These are phyloP conservation scores for Gobio gobio DNA, from an alignment of 2,113 vertebrate species.

Conservation along the genomic window DNA sequence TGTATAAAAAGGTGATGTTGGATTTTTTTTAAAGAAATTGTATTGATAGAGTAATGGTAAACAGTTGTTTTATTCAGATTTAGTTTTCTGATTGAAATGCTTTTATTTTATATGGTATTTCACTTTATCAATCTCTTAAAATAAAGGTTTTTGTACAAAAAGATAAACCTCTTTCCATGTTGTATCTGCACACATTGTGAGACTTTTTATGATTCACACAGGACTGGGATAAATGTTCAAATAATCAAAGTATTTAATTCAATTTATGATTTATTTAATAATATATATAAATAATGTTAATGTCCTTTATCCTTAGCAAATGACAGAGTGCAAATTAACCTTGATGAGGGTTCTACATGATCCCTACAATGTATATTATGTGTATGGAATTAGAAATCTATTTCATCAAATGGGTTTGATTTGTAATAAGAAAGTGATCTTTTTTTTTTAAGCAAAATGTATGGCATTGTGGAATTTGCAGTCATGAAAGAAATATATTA, in stretches of 20 bases:
- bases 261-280: too few species aligned
- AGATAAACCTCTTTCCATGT: neutral
- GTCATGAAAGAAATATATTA: too few species aligned
- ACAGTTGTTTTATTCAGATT: neutral
- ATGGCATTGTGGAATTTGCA: too few species aligned
- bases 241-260: neutral
- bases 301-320: too few species aligned
- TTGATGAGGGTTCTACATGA: too few species aligned
- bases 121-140: slow-evolving; percentile 1
- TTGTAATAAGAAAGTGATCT: too few species aligned
- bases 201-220: neutral
- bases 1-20: neutral
- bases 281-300: too few species aligned
- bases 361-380: too few species aligned
- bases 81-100: neutral
- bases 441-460: too few species aligned
- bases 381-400: too few species aligned
- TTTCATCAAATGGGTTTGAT: too few species aligned
- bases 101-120: slow-evolving; percentile 24
- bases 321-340: too few species aligned
- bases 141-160: slow-evolving; percentile 45
- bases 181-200: neutral
- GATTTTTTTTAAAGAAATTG: neutral
- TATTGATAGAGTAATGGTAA: neutral
- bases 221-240: neutral